Base-by-base conservation (phyloP, 2,888 invertebrate species). In the Myopa testacea region DNA sequence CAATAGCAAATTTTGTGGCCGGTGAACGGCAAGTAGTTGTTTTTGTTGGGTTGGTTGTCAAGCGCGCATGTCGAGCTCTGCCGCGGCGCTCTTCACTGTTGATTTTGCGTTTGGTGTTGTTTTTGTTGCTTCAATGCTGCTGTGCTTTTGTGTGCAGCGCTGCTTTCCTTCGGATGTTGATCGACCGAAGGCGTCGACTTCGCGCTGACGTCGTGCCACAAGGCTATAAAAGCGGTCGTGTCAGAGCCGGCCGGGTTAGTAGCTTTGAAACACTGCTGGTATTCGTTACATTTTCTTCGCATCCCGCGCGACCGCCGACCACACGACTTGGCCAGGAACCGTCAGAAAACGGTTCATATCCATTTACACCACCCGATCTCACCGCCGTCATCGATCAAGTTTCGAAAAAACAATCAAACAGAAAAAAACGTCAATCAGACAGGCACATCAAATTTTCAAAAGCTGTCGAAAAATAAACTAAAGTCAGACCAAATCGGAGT, bases 221-320 rank as follows among this genome's bases (percentile, higher is more conserved):
- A 87, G 82, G 75, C 84, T 88, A 88, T 88, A 88, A 88, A 88
- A 84, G 81, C 84, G 74, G 68, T 80, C 82, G 76, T 37, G 82
- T 82, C 82, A 84, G 82, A 83, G 87, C 88, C 88, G 87, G 89
- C 88, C 88, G 88, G 84, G 85, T 87, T 86, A 88, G 88, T 89
- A 87, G 88, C 87, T 87, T 87, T 86, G 85, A 84, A 88, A 86
- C 86, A 87, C 85, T 87, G 87, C 85, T 85, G 84, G 81, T 81
- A 82, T 82, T 84, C 82, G 83, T 67, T 60, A 50, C 40, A 68
- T 62, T 65, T 75, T 69, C 37, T 58, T 74, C 12, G 34, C n/a
- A 58, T 65, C 60, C 68, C 75, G 62, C 68, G 75, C 60, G 69
- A 69, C 63, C 62, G 45, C 50, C 62, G 45, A 70, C 63, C 74